Percentiles rank a stretch among this genome's conserved stretches.
Evolutionary conservation across 64 coral and sea anemone species (phyloP).

Genomic region (Acropora yongei): DNA sequence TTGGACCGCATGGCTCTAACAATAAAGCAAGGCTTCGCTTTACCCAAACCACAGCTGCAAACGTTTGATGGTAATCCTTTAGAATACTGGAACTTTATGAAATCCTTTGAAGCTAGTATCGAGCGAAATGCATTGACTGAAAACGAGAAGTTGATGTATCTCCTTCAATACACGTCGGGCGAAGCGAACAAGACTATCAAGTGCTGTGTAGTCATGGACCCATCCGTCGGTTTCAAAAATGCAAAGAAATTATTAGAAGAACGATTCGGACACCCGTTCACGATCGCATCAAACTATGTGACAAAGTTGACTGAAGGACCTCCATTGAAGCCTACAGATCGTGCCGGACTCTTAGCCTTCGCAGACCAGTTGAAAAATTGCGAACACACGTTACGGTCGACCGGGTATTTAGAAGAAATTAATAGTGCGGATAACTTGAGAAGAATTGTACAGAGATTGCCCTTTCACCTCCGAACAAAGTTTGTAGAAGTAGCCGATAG

Average conservation of each 20-base stretch:
- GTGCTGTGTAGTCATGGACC: slow-evolving; percentile 14
- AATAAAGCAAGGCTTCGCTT: too few relatives aligned
- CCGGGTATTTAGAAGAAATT: slow-evolving; percentile 35
- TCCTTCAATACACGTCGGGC: slow-evolving; percentile 37
- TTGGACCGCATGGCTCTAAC: too few relatives aligned
- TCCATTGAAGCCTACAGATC: neutral
- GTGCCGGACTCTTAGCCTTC: neutral
- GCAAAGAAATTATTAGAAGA: slow-evolving; percentile 53
- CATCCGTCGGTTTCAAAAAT: neutral
- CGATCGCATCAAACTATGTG: slow-evolving; percentile 21
- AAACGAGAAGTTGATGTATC: slow-evolving; percentile 45
- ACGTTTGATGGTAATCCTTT: too few relatives aligned
- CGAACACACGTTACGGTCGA: neutral
- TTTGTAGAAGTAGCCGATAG: slow-evolving; percentile 40
- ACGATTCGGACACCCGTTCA: slow-evolving; percentile 59
- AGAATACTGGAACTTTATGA: too few relatives aligned
- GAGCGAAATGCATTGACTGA: too few relatives aligned
- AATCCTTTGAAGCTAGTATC: too few relatives aligned
- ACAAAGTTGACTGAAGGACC: slow-evolving; percentile 14
- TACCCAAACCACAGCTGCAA: too few relatives aligned
- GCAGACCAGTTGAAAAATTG: too few relatives aligned
- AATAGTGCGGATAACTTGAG: slow-evolving; percentile 62
- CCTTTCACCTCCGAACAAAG: slow-evolving; percentile 15
- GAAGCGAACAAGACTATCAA: slow-evolving; percentile 30
- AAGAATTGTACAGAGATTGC: slow-evolving; percentile 43